Percentiles rank a stretch among this genome's conserved stretches.
These are phyloP conservation scores for Psammodynastes pulverulentus DNA, from an alignment of 2,113 vertebrate species.

Conservation along the genomic window DNA sequence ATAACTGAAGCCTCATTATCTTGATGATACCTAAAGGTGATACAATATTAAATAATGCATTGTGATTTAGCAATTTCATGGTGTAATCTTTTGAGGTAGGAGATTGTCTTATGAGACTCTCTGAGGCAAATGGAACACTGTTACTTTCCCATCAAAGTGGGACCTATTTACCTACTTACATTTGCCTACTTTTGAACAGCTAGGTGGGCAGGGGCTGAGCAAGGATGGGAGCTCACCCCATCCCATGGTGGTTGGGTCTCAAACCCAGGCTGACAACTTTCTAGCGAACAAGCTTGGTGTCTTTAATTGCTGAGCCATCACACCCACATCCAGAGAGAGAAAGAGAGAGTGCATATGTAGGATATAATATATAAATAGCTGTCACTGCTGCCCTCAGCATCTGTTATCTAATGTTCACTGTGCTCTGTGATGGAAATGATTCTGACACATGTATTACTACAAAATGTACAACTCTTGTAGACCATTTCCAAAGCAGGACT, in stretches of 20 bases:
- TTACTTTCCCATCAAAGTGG: background rate
- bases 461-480: background rate
- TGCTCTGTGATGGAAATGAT: background rate
- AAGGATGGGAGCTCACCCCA: background rate
- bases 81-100: background rate
- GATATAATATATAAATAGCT: background rate
- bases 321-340: background rate
- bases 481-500: background rate
- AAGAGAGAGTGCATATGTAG: background rate
- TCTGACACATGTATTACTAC: background rate
- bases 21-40: background rate
- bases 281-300: background rate
- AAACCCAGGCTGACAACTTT: background rate
- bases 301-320: background rate
- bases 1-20: background rate
- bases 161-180: background rate
- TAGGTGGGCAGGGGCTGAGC: background rate
- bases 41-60: background rate
- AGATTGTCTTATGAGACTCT: background rate
- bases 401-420: background rate
- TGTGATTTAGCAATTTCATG: background rate
- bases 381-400: background rate
- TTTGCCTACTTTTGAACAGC: background rate
- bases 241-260: background rate
- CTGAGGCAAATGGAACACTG: background rate